Conservation (phyloP, 30 jellyfish, hydroid and myxozoan species). For the Aurelia aurita region DNA sequence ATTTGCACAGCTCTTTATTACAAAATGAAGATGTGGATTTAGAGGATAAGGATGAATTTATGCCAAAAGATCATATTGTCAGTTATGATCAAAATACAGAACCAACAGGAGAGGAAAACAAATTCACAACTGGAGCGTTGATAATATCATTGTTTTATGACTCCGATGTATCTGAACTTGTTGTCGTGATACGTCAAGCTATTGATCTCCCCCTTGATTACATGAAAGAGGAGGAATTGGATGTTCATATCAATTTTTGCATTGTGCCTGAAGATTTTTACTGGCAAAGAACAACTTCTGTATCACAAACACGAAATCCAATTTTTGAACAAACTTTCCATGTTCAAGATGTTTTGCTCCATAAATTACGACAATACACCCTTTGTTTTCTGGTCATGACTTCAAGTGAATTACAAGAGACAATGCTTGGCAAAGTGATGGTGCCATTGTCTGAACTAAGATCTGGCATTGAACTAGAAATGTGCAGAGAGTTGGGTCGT, state of each 20-base stretch:
- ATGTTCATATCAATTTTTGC: conserved; percentile 85
- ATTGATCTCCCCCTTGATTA: conserved; percentile 57
- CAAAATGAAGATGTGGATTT: conserved; percentile 16
- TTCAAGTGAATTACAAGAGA: conserved; percentile 65
- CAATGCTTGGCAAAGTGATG: conserved; percentile 84
- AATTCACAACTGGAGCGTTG: conserved; percentile 58
- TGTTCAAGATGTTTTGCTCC: conserved; percentile 86
- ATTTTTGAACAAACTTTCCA: conserved; percentile 77
- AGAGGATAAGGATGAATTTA: conserved; percentile 25
- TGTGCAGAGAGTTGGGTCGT: conserved; percentile 71
- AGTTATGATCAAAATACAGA: conserved; percentile 86
- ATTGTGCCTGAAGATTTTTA: conserved; percentile 95
- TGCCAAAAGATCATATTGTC: conserved; percentile 64
- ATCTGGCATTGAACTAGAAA: conserved; percentile 76
- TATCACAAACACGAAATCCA: conserved; percentile 72
- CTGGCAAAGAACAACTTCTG: conserved; percentile 87
- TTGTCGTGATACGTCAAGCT: conserved; percentile 71
- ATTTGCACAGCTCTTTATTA: conserved; percentile 55
- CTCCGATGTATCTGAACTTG: conserved; percentile 69
- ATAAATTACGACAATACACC: conserved; percentile 89
- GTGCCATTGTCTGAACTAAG: conserved; percentile 94
- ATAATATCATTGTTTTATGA: conserved; percentile 67
- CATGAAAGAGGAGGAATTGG: conserved; percentile 50
- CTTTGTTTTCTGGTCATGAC: conserved; percentile 88
- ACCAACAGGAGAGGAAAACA: conserved; percentile 39